Evolutionary conservation across 2,113 vertebrate genomes (phyloP).

Genomic region (Antidorcas marsupialis): DNA sequence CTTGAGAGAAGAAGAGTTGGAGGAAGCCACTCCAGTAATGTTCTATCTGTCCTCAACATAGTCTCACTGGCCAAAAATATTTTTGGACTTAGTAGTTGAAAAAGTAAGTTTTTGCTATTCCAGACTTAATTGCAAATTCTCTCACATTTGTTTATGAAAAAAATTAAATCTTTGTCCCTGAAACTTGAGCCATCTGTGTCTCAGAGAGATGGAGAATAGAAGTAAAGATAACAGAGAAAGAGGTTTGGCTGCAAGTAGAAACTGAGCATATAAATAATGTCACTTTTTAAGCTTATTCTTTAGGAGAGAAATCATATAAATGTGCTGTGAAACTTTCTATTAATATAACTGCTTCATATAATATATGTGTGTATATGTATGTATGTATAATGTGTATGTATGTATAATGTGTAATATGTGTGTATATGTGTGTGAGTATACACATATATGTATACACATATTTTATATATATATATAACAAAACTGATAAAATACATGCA

Average conservation of each 20-base stretch:
- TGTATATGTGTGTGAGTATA: too few species aligned
- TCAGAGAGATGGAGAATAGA: conserved; percentile 91
- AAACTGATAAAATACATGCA: conserved; percentile 78
- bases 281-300: conserved; percentile 93
- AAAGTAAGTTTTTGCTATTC: conserved; percentile 89
- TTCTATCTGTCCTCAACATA: conserved; percentile 41
- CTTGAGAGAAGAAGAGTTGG: neutral
- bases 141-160: conserved; percentile 87
- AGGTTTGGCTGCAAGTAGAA: conserved; percentile 85
- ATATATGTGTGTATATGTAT: conserved; percentile 14
- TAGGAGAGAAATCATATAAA: conserved; percentile 88
- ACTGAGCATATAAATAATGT: conserved; percentile 84
- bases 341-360: conserved; percentile 83
- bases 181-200: conserved; percentile 96
- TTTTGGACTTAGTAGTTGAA: conserved; percentile 91
- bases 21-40: neutral
- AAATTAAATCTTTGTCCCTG: conserved; percentile 87
- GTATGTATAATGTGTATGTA: too few species aligned
- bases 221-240: conserved; percentile 83
- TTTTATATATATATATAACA: conserved; percentile 66
- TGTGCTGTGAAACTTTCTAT: conserved; percentile 87
- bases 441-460: neutral
- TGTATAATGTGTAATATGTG: too few species aligned
- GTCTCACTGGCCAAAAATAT: conserved; percentile 95
- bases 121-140: conserved; percentile 95